Conservation (phyloP, 2,888 invertebrate species). For the Marronus borbonicus region DNA sequence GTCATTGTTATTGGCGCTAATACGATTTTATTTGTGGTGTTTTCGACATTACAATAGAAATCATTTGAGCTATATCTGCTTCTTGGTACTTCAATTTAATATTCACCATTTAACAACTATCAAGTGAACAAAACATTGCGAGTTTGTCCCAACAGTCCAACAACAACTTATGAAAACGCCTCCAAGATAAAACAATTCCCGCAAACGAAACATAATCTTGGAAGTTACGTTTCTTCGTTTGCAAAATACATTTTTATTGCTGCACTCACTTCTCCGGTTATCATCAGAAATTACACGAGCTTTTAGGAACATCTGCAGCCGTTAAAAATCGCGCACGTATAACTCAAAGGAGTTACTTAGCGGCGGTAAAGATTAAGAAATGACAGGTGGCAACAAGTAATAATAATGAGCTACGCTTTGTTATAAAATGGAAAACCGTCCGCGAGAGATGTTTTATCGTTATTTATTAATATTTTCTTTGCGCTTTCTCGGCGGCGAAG, state of each 20-base stretch:
- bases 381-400: constrained; percentile 28
- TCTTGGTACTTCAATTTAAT: too few relatives aligned
- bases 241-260: background rate
- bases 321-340: constrained; percentile 5
- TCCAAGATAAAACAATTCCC: too few relatives aligned
- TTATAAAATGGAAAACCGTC: constrained; percentile 27
- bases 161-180: too few relatives aligned
- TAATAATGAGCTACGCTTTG: constrained; percentile 17
- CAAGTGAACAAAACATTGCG: too few relatives aligned
- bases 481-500: background rate
- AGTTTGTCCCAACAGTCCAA: too few relatives aligned
- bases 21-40: too few relatives aligned
- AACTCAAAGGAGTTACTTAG: constrained; percentile 31
- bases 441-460: constrained; percentile 13
- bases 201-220: too few relatives aligned
- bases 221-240: too few relatives aligned
- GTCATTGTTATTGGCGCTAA: too few relatives aligned
- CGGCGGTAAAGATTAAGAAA: constrained; percentile 22
- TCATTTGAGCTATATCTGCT: too few relatives aligned
- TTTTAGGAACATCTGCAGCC: constrained; percentile 24
- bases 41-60: too few relatives aligned
- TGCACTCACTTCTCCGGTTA: background rate
- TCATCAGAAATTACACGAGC: background rate
- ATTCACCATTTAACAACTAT: too few relatives aligned
- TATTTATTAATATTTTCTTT: constrained; percentile 31